Evolutionary conservation across 2,888 invertebrate genomes (phyloP).

Genomic region (Subacronicta megacephala): DNA sequence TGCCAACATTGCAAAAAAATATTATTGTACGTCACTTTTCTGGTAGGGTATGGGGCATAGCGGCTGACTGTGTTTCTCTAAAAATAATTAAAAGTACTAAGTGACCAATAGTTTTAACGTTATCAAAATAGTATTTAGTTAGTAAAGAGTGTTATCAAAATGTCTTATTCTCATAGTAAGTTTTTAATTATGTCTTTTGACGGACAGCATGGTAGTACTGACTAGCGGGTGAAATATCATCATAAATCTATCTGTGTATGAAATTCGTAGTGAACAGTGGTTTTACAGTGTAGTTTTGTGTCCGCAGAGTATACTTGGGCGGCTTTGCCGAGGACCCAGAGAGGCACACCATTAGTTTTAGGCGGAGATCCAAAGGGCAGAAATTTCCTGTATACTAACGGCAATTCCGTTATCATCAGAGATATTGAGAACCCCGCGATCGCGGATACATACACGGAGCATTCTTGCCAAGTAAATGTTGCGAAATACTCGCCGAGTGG

Average conservation of each 20-base stretch:
- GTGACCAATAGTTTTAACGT: conserved; percentile 67
- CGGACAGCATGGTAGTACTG: conserved; percentile 63
- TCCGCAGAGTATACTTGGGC: conserved; percentile 96
- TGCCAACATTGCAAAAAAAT: conserved; percentile 72
- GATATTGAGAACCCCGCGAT: conserved; percentile 98
- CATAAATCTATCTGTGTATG: conserved; percentile 52
- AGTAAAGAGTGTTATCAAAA: conserved; percentile 73
- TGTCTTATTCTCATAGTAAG: conserved; percentile 88
- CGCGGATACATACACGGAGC: conserved; percentile 99
- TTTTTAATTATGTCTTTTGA: conserved; percentile 59
- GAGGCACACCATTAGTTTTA: conserved; percentile 98
- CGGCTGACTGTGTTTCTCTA: conserved; percentile 84
- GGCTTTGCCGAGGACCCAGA: conserved; percentile 97
- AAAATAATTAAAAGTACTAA: conserved; percentile 80
- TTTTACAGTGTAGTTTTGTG: conserved; percentile 59
- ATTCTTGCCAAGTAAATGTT: conserved; percentile 97
- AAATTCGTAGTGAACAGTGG: conserved; percentile 48
- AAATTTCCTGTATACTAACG: conserved; percentile 98
- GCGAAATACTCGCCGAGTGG: conserved; percentile 99
- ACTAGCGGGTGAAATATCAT: conserved; percentile 50
- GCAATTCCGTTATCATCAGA: conserved; percentile 99
- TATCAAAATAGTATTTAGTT: conserved; percentile 70
- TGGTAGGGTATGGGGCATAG: conserved; percentile 77
- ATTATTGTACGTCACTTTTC: conserved; percentile 80
- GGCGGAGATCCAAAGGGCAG: conserved; percentile 99